phyloP scores from a whole-genome alignment of 2,888 invertebrate species.

The Alloscopus bannaensis region DNA sequence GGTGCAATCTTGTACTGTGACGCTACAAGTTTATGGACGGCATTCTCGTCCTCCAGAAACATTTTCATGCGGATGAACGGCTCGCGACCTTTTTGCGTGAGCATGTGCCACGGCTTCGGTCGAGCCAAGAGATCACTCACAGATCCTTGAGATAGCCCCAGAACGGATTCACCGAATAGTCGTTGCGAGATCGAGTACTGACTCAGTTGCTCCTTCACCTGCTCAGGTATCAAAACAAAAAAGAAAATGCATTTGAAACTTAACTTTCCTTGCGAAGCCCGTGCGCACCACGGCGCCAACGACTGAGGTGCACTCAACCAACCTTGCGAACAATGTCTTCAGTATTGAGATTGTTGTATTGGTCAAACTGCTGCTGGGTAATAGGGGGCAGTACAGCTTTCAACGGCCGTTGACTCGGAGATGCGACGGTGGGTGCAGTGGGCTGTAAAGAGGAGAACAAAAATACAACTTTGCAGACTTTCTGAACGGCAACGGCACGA shows the following conservation, averaged over 20 bases:
- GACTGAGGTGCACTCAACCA: conserved; percentile 62
- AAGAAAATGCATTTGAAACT: not conserved
- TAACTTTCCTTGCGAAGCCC: not conserved
- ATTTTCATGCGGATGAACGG: conserved; percentile 99
- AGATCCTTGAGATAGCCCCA: conserved; percentile 96
- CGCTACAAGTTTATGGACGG: conserved; percentile 95
- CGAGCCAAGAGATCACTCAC: conserved; percentile 98
- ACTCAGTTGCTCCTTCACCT: conserved; percentile 94
- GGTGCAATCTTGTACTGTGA: conserved; percentile 99
- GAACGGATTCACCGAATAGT: conserved; percentile 95
- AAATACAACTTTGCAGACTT: not conserved
- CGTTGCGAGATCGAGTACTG: conserved; percentile 98
- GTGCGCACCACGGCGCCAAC: not conserved
- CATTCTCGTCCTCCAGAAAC: conserved; percentile 97
- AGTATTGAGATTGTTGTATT: conserved; percentile 97
- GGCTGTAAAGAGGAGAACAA: conserved; percentile 76
- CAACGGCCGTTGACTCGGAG: conserved; percentile 89
- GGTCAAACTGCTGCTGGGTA: conserved; percentile 98
- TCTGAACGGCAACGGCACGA: too few species aligned
- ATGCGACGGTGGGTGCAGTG: conserved; percentile 89
- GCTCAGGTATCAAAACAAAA: conserved; percentile 29
- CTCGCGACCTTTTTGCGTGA: conserved; percentile 92
- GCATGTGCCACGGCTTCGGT: conserved; percentile 99
- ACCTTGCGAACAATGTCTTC: conserved; percentile 97
- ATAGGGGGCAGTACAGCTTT: conserved; percentile 98